phyloP scores from a whole-genome alignment of 2,888 invertebrate species.

The Pardosa pseudoannulata region DNA sequence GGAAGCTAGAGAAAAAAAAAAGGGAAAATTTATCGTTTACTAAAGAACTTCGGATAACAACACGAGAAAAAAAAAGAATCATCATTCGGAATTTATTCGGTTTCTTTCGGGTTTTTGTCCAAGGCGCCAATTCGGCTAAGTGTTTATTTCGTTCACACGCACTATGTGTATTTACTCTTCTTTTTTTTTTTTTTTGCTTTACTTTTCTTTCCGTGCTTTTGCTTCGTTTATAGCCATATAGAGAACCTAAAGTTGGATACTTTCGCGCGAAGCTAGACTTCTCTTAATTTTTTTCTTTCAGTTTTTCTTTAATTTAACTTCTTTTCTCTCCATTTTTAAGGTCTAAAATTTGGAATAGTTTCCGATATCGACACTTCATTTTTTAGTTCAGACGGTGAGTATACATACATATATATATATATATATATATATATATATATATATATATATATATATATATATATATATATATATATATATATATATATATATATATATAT shows the following conservation, averaged over 20 bases:
- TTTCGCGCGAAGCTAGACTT: conserved; percentile 38
- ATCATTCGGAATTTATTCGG: conserved; percentile 64
- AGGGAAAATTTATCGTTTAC: conserved; percentile 21
- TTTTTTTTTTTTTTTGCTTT: conserved; percentile 14
- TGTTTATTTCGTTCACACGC: conserved; percentile 69
- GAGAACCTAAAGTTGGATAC: conserved; percentile 41
- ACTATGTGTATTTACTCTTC: conserved; percentile 29
- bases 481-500: no score
- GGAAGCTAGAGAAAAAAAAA: conserved; percentile 16
- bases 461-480: no score
- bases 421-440: no score
- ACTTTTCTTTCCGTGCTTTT: conserved; percentile 34
- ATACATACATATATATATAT: no score
- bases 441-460: no score
- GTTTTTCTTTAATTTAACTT: background rate
- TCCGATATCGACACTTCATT: conserved; percentile 9
- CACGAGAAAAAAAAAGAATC: conserved; percentile 37
- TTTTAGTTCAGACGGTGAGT: background rate
- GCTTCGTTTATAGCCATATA: conserved; percentile 38
- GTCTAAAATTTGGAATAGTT: background rate
- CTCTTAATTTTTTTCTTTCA: background rate
- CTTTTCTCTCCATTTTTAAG: background rate
- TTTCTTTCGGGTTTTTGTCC: conserved; percentile 41
- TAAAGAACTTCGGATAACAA: conserved; percentile 29
- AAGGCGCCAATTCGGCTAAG: conserved; percentile 65